phyloP scores from a whole-genome alignment of 2,113 vertebrate genomes.

The Myrmecophaga tridactyla region DNA sequence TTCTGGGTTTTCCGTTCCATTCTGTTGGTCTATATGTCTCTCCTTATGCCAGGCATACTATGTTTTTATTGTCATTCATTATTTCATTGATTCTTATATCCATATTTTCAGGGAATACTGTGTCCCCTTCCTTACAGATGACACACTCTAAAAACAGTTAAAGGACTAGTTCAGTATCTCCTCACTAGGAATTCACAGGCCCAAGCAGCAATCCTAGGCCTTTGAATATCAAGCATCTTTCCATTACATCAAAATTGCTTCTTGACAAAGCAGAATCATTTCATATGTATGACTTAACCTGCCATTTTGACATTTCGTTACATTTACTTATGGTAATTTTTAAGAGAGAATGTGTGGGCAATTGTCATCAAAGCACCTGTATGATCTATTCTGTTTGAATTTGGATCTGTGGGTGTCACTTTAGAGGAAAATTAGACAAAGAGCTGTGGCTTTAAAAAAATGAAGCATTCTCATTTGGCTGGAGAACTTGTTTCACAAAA shows the following conservation, averaged over 20 bases:
- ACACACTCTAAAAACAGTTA: neutral
- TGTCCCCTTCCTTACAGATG: neutral
- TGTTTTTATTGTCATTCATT: neutral
- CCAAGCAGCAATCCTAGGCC: neutral
- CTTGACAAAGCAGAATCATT: neutral
- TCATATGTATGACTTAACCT: neutral
- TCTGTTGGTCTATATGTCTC: too few species aligned
- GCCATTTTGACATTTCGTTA: neutral
- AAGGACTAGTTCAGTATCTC: neutral
- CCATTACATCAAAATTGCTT: too few species aligned
- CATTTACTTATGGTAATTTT: neutral
- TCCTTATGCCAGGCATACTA: too few species aligned
- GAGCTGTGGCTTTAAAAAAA: neutral
- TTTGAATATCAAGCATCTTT: neutral
- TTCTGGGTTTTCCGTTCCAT: too few species aligned
- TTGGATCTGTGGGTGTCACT: neutral
- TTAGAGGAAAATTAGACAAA: neutral
- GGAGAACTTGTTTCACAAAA: neutral
- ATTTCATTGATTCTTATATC: neutral
- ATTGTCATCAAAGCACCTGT: neutral
- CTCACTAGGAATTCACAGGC: neutral
- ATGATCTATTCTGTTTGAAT: neutral
- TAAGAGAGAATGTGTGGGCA: neutral
- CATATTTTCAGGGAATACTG: neutral
- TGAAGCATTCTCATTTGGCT: neutral